Conservation (phyloP, 2,888 invertebrate species). For the Amblyjoppa proteus region DNA sequence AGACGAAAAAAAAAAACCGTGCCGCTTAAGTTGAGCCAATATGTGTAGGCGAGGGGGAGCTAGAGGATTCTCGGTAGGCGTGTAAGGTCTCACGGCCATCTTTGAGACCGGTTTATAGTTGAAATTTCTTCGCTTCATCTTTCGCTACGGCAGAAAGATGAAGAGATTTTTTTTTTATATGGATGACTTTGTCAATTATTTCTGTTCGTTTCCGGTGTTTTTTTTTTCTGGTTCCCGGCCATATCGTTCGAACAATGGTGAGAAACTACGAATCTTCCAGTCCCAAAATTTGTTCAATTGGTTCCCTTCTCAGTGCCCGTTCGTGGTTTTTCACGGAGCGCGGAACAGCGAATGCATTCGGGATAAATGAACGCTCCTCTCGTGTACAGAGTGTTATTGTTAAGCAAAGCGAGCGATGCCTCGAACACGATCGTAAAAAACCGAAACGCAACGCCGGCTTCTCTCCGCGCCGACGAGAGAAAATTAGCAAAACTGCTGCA, state of each 20-base stretch:
- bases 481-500: slow-evolving; percentile 77
- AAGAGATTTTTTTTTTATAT: slow-evolving; percentile 14
- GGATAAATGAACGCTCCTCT: slow-evolving; percentile 50
- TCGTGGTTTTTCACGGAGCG: slow-evolving; percentile 43
- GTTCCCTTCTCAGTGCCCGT: slow-evolving; percentile 53
- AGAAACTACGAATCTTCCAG: slow-evolving; percentile 31
- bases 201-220: slow-evolving; percentile 39
- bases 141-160: slow-evolving; percentile 19
- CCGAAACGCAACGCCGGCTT: slow-evolving; percentile 47
- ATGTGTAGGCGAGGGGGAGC: slow-evolving; percentile 21
- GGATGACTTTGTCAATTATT: slow-evolving; percentile 54
- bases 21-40: slow-evolving; percentile 3
- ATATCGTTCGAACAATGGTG: neutral
- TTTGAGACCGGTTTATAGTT: slow-evolving; percentile 63
- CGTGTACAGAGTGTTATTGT: slow-evolving; percentile 40
- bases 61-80: slow-evolving; percentile 66
- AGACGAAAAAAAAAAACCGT: slow-evolving; percentile 12
- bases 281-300: slow-evolving; percentile 57
- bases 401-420: slow-evolving; percentile 52
- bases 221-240: slow-evolving; percentile 68
- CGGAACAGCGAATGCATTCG: neutral
- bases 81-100: slow-evolving; percentile 71
- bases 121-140: slow-evolving; percentile 71
- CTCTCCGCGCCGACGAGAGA: slow-evolving; percentile 57
- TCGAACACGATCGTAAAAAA: slow-evolving; percentile 65